Base-by-base conservation (phyloP, 2,113 vertebrate genomes). In the Colossoma macropomum region DNA sequence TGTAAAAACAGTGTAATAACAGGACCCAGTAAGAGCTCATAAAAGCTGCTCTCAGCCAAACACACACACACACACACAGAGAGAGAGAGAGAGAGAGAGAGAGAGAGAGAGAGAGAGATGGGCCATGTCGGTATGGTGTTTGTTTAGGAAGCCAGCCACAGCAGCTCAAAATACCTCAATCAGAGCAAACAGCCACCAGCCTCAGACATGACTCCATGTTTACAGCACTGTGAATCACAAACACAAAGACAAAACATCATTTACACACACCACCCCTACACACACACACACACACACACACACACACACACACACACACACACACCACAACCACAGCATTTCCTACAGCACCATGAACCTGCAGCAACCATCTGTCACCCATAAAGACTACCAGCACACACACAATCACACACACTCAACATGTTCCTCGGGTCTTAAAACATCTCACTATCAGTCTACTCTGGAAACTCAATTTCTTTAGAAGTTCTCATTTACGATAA, bases 291-390 rank as follows among this genome's bases (percentile, higher is more conserved):
- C 85, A 82, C 84, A 74, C 72, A 59, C 88, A 89, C 86, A 89
- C 90, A 89, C 48, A 91, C 90, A 85, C 87, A 87, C 85, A 82
- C 84, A 74, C 72, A 59, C 88, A 89, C 86, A 89, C 90, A 89
- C 48, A 86, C 86, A 56, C 83, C 88, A 87, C 88, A 88, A 25
- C 81, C 82, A 83, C 19, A 8, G 59, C 41, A 6, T 11, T 45
- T 45, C 41, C 41, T 45, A 45, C 41, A 6, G 41, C 41, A 83
- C 76, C 69, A 76, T 50, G 28, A 80, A 79, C 85, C 84, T 79
- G 50, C 77, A 48, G 60, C 68, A 70, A 85, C 87, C 85, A 78
- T 84, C 17, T 21, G 56, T 56, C 45, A 6, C 38, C 38, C n/a
- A 60, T 38, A 62, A 32, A 77, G 56, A 27, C 16, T 5, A 45